Percentiles rank a stretch among this genome's conserved stretches.
phyloP scores from a whole-genome alignment of 2,797 vertebrate genomes.

The Notamacropus eugenii region DNA sequence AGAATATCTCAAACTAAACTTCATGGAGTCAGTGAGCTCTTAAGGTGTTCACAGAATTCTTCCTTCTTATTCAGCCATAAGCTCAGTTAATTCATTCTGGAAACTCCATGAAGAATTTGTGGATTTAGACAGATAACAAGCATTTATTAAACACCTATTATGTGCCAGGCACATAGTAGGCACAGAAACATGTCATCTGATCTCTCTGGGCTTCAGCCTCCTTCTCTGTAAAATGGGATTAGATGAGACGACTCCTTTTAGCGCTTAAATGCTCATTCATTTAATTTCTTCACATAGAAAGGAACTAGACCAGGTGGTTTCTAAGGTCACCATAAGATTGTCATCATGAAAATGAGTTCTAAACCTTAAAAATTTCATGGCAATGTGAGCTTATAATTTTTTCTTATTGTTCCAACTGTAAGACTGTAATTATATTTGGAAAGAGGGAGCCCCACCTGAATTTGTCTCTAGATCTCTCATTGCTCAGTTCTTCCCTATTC shows the following conservation, averaged over 20 bases:
- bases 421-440: background rate
- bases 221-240: background rate
- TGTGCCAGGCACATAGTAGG: background rate
- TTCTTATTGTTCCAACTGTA: background rate
- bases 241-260: background rate
- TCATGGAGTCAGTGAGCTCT: background rate
- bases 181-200: background rate
- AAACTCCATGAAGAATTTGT: conserved; percentile 30
- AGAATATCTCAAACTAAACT: background rate
- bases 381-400: background rate
- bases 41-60: conserved; percentile 8
- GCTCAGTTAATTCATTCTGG: conserved; percentile 37
- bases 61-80: conserved; percentile 32
- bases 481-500: background rate
- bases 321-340: background rate
- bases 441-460: background rate
- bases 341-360: background rate
- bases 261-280: background rate
- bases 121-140: background rate
- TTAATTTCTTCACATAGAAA: background rate
- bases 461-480: background rate
- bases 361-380: background rate
- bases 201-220: background rate
- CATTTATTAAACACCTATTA: background rate
- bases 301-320: background rate